Evolutionary conservation across 2,797 vertebrate genomes (phyloP), one percentile per base, ranked within the genome.

Genomic region (Potorous gilbertii): DNA sequence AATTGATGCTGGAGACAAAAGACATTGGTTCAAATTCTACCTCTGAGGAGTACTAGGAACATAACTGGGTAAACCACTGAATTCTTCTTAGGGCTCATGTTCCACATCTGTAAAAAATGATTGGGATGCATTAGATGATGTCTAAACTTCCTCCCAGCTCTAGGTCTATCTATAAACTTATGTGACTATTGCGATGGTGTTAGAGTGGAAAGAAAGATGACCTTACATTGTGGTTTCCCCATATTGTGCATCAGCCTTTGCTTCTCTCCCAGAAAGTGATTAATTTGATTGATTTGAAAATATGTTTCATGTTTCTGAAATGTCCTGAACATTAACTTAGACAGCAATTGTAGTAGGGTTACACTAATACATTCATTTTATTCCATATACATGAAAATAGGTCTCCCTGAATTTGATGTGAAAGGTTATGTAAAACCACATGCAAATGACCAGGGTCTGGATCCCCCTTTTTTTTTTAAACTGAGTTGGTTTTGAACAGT

Each of bases 301-400:
- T 89, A 31, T 52, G 28, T 59, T 91, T 31, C 54, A 31, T 74
- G 18, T 91, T 97, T 94, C 9, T 56, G 12, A 34, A 74, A 27
- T 81, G 92, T 10, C 40, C 74, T 95, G 94, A n/a, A 89, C 12
- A 54, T 5, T 93, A 74, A 93, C 89, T n/a, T 94, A 89, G 74
- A 55, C 9, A 90, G 59, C 50, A 94, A 54, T 54, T 93, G 27
- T 11, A 52, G 31, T 87, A 56, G 55, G 55, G 54, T 91, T 95
- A 40, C 5, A 56, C 24, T 74, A 93, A 56, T 90, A 87, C 55
- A 92, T 94, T 90, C 91, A 40, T 74, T 92, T 87, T 74, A 74
- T 59, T 93, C 96, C 50, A 91, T 27, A 50, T 50, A 91, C n/a
- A 55, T 95, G 94, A 91, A 93, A 18, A 21, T 74, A 91, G n/a